Percentiles rank a stretch among this genome's conserved stretches.
Evolutionary conservation across 2,888 invertebrate genomes (phyloP).

Genomic region (Ypsolopha sequella): DNA sequence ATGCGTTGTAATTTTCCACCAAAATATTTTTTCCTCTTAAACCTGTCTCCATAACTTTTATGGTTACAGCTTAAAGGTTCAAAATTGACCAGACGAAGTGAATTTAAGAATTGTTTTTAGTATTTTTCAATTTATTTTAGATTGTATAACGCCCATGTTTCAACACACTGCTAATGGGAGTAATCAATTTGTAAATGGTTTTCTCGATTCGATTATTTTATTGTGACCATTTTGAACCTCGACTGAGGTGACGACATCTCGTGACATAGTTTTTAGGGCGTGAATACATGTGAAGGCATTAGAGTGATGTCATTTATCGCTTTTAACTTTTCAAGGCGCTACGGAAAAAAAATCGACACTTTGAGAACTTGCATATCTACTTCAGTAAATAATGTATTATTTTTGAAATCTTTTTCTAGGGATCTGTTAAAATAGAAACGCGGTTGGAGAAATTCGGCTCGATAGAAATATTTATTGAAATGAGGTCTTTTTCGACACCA

Average conservation of each 20-base stretch:
- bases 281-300: neutral
- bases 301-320: too few species aligned
- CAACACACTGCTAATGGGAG: constrained; percentile 55
- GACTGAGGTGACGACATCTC: neutral
- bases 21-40: neutral
- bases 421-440: too few species aligned
- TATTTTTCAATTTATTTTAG: constrained; percentile 23
- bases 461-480: too few species aligned
- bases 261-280: neutral
- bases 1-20: neutral
- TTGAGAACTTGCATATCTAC: too few species aligned
- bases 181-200: constrained; percentile 49
- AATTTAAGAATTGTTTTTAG: neutral
- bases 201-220: constrained; percentile 3
- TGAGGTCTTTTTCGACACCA: too few species aligned
- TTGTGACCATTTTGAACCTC: neutral
- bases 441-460: too few species aligned
- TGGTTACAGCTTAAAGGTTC: neutral
- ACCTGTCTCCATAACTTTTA: neutral
- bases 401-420: too few species aligned
- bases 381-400: too few species aligned
- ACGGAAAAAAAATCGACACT: too few species aligned
- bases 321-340: too few species aligned
- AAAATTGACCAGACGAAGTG: too few species aligned
- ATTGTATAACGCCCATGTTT: constrained; percentile 50